Evolutionary conservation across 2,113 vertebrate species (phyloP).

Genomic region (Sminthopsis crassicaudata): DNA sequence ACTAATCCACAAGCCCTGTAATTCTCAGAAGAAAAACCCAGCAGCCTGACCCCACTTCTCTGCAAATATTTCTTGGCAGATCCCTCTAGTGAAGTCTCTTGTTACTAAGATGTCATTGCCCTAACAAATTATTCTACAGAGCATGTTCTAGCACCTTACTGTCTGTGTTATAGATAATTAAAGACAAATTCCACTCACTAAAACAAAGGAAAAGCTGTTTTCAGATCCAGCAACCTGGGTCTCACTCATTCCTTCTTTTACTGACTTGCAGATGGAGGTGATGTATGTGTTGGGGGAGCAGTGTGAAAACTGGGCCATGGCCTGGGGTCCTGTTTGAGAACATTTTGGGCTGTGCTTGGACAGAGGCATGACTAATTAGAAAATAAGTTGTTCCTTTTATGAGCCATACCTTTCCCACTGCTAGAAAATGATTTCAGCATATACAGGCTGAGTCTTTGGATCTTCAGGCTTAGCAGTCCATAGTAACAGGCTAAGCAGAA

Average conservation of each 20-base stretch:
- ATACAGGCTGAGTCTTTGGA: background rate
- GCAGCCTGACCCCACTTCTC: slow-evolving; percentile 67
- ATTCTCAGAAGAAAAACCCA: slow-evolving; percentile 66
- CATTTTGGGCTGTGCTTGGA: background rate
- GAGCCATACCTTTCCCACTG: background rate
- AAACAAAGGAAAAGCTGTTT: background rate
- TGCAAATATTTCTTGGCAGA: slow-evolving; percentile 65
- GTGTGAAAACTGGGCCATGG: background rate
- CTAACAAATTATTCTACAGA: slow-evolving; percentile 26
- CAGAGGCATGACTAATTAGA: background rate
- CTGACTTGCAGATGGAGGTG: background rate
- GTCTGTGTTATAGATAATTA: slow-evolving; percentile 37
- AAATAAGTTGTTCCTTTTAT: background rate
- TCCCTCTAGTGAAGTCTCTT: background rate
- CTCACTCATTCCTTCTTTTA: background rate
- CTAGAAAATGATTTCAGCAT: background rate
- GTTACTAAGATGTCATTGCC: slow-evolving; percentile 12
- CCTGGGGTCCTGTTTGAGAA: background rate
- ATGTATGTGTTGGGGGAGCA: background rate
- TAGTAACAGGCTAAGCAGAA: slow-evolving; percentile 6
- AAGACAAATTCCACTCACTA: slow-evolving; percentile 46
- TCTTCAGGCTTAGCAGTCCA: background rate
- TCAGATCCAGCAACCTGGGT: slow-evolving; percentile 1
- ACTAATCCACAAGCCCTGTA: slow-evolving; percentile 56
- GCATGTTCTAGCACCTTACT: slow-evolving; percentile 2